phyloP scores from a whole-genome alignment of 1,140 invertebrate species.

The Chymomyza costata region DNA sequence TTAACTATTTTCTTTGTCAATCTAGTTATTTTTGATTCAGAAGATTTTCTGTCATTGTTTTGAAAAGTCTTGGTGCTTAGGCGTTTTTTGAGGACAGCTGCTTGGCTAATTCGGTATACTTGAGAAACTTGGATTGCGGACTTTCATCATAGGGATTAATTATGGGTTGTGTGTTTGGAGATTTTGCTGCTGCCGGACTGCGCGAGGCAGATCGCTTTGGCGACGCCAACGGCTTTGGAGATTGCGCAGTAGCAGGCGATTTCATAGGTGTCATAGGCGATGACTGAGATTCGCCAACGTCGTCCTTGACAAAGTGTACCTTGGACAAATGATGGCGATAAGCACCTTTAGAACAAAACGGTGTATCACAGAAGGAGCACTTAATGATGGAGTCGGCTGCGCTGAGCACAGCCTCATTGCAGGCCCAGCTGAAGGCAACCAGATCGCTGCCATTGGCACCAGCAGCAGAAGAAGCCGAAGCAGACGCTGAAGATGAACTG shows the following conservation, averaged over 20 bases:
- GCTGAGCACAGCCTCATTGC: constrained; percentile 91
- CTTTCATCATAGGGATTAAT: constrained; percentile 88
- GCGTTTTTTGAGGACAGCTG: constrained; percentile 97
- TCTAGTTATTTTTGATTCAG: background rate
- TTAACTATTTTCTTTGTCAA: background rate
- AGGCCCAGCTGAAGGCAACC: constrained; percentile 94
- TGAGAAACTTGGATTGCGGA: constrained; percentile 96
- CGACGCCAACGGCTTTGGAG: constrained; percentile 60
- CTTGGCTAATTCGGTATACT: constrained; percentile 97
- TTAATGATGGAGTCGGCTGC: constrained; percentile 90
- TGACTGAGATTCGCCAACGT: constrained; percentile 86
- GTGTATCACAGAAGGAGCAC: constrained; percentile 96
- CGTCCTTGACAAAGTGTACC: constrained; percentile 97
- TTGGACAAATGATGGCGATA: constrained; percentile 97
- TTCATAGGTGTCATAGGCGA: constrained; percentile 59
- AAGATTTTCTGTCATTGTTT: background rate
- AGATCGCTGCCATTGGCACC: constrained; percentile 77
- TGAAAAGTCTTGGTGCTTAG: constrained; percentile 77
- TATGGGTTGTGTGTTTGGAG: constrained; percentile 57
- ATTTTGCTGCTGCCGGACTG: constrained; percentile 51
- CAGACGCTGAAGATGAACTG: constrained; percentile 36
- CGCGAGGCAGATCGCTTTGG: constrained; percentile 54
- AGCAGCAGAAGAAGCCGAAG: constrained; percentile 73
- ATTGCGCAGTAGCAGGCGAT: constrained; percentile 67
- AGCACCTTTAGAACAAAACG: constrained; percentile 96